Base-by-base conservation (phyloP, 2,888 invertebrate species). In the Pyrgus malvae region DNA sequence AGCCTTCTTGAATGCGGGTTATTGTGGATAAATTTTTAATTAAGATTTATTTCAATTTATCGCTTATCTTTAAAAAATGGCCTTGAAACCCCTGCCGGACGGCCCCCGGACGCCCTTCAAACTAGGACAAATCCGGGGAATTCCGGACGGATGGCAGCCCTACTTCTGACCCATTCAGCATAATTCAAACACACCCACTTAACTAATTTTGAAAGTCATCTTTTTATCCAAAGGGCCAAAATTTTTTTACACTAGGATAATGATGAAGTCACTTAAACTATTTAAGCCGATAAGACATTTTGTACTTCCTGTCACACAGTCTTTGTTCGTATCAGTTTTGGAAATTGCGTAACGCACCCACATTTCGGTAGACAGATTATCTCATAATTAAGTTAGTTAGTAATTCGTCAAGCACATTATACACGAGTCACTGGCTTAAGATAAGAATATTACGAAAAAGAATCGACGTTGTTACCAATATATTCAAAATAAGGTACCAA, bases 321-420 rank as follows among this genome's bases (percentile, higher is more conserved):
- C 37, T 42, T 42, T 16, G 17, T 19, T 29, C 21, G 31, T 41
- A 50, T 49, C 49, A 31, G 19, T 14, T 31, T 41, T 49, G 7
- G 2, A 37, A 33, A 49, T 49, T 49, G 21, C 23, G 40, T 49
- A 41, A 49, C 7, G 19, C 9, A 4, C n/a, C n/a, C 19, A 40
- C 48, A 6, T 49, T 40, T 41, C 27, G 9, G 27, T 11, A 48
- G 49, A 41, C 40, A 41, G 40, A 49, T 41, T 49, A 49, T 14
- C 21, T 21, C 2, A 21, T 49, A 49, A 49, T 49, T 49, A 41
- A 49, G 31, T 49, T 49, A 49, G 21, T n/a, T 7, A 25, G n/a
- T 49, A 38, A 48, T 19, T 48, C 25, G 23, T 21, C 4, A 25
- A 44, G 11, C 19, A 44, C 16, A 16, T 37, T 16, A 37, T 17